Conservation (phyloP, 2,888 invertebrate genomes). For the Adelognathus sp. region DNA sequence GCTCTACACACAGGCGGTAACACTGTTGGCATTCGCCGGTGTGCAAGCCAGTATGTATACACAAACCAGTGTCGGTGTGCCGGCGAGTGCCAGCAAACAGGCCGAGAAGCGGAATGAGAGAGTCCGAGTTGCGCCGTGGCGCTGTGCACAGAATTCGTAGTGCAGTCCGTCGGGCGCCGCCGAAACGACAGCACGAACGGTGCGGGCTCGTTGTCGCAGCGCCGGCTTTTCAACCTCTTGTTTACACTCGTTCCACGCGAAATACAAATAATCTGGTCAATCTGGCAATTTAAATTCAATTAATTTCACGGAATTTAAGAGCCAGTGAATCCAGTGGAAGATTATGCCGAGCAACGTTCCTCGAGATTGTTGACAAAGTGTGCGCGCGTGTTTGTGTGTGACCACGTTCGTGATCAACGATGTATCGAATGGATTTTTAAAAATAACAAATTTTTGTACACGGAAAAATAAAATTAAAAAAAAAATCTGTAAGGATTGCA, state of each 20-base stretch:
- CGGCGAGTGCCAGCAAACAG: slow-evolving; percentile 3
- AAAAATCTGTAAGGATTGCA: neutral
- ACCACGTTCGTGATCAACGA: neutral
- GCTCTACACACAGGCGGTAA: neutral
- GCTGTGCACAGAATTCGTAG: slow-evolving; percentile 68
- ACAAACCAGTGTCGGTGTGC: neutral
- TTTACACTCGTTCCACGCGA: neutral
- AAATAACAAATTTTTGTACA: no score
- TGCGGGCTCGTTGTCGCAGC: neutral
- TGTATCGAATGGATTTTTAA: no score
- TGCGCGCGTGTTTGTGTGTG: neutral
- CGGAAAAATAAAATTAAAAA: neutral
- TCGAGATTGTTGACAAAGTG: no score
- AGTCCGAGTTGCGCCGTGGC: slow-evolving; percentile 64
- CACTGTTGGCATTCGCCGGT: slow-evolving; percentile 22
- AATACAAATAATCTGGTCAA: neutral
- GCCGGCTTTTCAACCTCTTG: neutral
- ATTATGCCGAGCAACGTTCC: no score
- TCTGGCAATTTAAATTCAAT: no score
- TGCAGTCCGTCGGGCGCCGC: slow-evolving; percentile 74
- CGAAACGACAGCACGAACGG: slow-evolving; percentile 66
- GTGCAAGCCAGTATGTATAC: neutral
- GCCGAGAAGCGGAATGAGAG: slow-evolving; percentile 51
- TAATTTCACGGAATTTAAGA: no score
- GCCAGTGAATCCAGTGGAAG: no score